A percentile compares a stretch with the other conserved stretches of the same genome.
These are phyloP conservation scores for Entomobrya multifasciata DNA, from an alignment of 2,888 invertebrate genomes.

Conservation along the genomic window DNA sequence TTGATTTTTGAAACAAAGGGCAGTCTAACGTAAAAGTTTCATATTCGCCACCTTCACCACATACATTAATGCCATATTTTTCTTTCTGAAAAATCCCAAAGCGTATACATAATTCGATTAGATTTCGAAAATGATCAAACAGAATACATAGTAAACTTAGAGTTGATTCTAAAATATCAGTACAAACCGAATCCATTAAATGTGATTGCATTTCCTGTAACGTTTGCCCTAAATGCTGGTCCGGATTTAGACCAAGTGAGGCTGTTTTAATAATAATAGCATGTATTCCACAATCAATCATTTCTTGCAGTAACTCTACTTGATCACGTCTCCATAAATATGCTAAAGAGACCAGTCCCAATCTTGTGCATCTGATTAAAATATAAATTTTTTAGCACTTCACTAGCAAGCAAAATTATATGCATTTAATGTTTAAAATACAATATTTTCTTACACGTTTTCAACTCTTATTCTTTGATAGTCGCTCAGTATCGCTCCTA, in stretches of 20 bases:
- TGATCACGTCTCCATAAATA: constrained; percentile 99
- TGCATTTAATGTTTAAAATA: neutral
- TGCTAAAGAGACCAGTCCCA: constrained; percentile 93
- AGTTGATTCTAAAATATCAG: no score
- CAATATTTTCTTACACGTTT: constrained; percentile 93
- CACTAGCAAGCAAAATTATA: neutral
- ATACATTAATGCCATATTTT: constrained; percentile 96
- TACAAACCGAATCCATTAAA: constrained; percentile 89
- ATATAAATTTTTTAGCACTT: no score
- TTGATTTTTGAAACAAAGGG: constrained; percentile 94
- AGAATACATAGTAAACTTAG: no score
- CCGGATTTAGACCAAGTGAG: constrained; percentile 93
- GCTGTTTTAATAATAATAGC: constrained; percentile 99
- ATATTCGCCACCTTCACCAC: constrained; percentile 99
- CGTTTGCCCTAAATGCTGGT: constrained; percentile 92
- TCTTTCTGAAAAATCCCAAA: constrained; percentile 87
- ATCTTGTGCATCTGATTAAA: constrained; percentile 89
- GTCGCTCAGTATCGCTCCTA: constrained; percentile 98
- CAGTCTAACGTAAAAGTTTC: constrained; percentile 99
- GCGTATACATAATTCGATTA: no score
- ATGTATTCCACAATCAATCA: constrained; percentile 95
- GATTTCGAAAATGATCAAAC: no score
- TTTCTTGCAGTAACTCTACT: constrained; percentile 95
- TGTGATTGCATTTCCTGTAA: constrained; percentile 93
- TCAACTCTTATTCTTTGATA: constrained; percentile 99